Evolutionary conservation across 2,113 vertebrate genomes (phyloP).

Genomic region (Leptocoma aspasia): DNA sequence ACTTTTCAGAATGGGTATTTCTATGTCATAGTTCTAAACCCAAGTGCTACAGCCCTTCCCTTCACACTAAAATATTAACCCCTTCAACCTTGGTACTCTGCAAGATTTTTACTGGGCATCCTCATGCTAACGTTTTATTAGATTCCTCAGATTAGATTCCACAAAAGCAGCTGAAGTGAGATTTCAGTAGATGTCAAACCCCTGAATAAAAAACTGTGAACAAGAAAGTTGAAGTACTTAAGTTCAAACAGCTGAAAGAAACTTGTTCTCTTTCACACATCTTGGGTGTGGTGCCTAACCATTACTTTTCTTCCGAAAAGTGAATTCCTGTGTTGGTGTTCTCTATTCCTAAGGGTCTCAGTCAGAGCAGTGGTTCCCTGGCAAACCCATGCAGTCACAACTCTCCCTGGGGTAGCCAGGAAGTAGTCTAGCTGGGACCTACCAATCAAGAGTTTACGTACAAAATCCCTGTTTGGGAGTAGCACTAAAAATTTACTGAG

Average conservation of each 20-base stretch:
- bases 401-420: fast-evolving
- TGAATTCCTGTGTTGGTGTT: not conserved
- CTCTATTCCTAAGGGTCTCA: not conserved
- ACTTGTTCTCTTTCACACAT: not conserved
- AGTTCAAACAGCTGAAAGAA: not conserved
- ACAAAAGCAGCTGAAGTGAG: not conserved
- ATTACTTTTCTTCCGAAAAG: not conserved
- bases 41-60: not conserved
- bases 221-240: not conserved
- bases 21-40: not conserved
- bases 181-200: not conserved
- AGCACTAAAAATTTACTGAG: not conserved
- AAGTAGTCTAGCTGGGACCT: not conserved
- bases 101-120: fast-evolving
- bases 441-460: not conserved
- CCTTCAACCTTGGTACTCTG: not conserved
- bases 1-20: not conserved
- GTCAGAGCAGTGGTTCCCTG: not conserved
- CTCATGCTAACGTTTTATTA: not conserved
- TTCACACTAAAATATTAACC: not conserved
- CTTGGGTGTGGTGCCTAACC: not conserved
- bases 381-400: not conserved
- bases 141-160: not conserved
- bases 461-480: not conserved
- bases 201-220: not conserved